phyloP scores from a whole-genome alignment of 1,140 invertebrate genomes.

The Melanaphis sacchari region DNA sequence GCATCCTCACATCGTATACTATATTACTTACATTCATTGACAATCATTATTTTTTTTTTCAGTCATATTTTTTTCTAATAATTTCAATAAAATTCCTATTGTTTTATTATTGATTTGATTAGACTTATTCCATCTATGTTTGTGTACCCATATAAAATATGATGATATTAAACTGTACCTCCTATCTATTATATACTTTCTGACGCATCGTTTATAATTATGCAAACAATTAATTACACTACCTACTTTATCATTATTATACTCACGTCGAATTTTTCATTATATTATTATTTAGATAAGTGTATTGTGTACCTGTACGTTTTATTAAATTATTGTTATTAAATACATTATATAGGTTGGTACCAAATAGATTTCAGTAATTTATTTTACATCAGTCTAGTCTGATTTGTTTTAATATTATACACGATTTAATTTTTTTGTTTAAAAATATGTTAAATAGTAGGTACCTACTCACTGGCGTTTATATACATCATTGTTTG shows the following conservation, averaged over 20 bases:
- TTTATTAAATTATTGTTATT: conserved; percentile 13
- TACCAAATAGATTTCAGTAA: not conserved
- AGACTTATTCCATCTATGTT: not conserved
- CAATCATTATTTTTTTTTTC: conserved; percentile 5
- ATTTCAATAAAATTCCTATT: not conserved
- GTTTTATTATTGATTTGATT: not conserved
- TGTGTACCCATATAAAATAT: not conserved
- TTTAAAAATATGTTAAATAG: not conserved
- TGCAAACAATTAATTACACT: not conserved
- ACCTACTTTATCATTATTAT: conserved; percentile 7
- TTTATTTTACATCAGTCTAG: not conserved
- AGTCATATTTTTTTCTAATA: not conserved
- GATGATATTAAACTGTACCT: not conserved
- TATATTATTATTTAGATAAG: not conserved
- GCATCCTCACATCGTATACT: not conserved
- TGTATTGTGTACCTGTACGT: not conserved
- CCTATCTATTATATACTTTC: not conserved
- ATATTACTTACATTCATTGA: not conserved
- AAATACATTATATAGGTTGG: not conserved
- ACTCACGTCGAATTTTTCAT: not conserved
- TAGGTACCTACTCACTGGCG: not conserved
- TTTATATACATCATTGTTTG: not conserved
- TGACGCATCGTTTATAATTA: not conserved
- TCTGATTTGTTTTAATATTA: not conserved
- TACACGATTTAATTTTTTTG: conserved; percentile 2